These are phyloP conservation scores for Steromphala cineraria DNA, from an alignment of 2,888 invertebrate species.

Conservation along the genomic window DNA sequence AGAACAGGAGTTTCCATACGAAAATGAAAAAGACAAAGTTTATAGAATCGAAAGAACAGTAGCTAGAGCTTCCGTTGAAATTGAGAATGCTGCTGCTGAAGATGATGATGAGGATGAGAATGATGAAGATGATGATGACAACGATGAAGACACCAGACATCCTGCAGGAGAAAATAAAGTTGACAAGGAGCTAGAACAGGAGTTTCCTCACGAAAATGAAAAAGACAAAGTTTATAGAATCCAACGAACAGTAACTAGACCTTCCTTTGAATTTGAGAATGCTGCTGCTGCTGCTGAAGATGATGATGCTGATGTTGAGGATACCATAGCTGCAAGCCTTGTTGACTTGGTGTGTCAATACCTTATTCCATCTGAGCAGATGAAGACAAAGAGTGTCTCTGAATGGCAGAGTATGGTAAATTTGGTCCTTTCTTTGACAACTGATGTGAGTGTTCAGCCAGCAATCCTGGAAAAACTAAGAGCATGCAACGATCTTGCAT, in stretches of 20 bases:
- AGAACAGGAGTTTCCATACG: no score
- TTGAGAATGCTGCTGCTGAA: no score
- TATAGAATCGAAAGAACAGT: no score
- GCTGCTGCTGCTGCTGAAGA: not conserved
- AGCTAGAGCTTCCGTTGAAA: not conserved
- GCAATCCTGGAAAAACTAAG: not conserved
- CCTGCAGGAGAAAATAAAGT: no score
- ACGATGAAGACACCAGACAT: no score
- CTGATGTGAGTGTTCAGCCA: not conserved
- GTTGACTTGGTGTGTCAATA: not conserved
- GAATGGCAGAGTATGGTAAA: not conserved
- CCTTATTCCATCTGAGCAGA: not conserved
- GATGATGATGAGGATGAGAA: no score
- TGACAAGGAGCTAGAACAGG: no score
- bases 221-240: no score
- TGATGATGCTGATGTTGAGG: not conserved
- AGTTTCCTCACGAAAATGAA: no score
- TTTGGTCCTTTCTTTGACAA: not conserved
- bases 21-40: no score
- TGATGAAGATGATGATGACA: no score
- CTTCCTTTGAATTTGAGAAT: not conserved
- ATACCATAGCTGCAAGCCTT: not conserved
- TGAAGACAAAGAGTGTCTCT: not conserved
- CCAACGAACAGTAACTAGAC: not conserved
- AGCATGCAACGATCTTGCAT: not conserved